These are phyloP conservation scores for Flabesymbios commensalis DNA, from an alignment of 2,888 invertebrate species.

Conservation along the genomic window DNA sequence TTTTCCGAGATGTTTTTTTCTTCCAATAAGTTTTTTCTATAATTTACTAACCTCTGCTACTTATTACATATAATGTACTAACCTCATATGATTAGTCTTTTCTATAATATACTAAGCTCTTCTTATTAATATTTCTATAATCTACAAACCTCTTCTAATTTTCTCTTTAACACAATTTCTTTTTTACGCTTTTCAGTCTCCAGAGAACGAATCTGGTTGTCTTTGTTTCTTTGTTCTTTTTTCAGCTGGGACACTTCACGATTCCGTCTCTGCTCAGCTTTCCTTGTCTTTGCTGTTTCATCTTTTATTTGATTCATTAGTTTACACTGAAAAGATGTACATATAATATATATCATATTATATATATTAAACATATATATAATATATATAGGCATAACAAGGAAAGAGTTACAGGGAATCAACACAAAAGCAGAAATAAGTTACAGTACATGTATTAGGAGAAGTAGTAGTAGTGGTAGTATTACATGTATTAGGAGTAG, in stretches of 20 bases:
- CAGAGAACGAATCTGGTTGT: constrained; percentile 82
- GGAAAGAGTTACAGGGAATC: no score
- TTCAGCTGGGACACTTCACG: constrained; percentile 88
- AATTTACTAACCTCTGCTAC: no score
- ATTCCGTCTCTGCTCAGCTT: constrained; percentile 76
- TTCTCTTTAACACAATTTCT: constrained; percentile 78
- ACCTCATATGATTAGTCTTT: no score
- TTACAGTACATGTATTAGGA: not conserved
- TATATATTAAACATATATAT: no score
- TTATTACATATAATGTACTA: no score
- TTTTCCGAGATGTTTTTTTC: no score
- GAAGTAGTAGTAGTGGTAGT: not conserved
- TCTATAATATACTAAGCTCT: no score
- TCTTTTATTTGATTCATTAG: constrained; percentile 92
- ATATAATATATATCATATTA: no score
- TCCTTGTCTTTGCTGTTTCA: constrained; percentile 74
- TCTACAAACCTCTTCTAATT: constrained; percentile 59
- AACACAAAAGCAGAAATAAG: not conserved
- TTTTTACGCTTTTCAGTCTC: constrained; percentile 85
- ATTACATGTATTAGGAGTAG: no score
- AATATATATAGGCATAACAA: no score
- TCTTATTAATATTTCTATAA: no score
- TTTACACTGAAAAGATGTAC: constrained; percentile 58
- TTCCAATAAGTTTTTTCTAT: no score
- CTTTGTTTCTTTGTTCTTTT: constrained; percentile 86